A percentile compares a stretch with the other conserved stretches of the same genome.
Evolutionary conservation across 2,797 vertebrate genomes (phyloP).

Genomic region (Acanthurus lineatus): DNA sequence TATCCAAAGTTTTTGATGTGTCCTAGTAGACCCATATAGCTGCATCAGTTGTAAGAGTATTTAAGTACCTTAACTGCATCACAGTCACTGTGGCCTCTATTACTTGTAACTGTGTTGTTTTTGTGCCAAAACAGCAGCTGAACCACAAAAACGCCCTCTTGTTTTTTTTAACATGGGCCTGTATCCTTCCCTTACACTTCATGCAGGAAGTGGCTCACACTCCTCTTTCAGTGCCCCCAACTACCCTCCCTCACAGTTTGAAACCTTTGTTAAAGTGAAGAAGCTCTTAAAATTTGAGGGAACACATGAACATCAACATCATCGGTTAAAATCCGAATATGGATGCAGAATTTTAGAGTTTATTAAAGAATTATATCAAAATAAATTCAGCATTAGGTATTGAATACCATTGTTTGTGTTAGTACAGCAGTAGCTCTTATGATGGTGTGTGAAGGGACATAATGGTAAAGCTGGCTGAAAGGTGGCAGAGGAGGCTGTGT

Average conservation of each 20-base stretch:
- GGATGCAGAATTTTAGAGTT: not conserved
- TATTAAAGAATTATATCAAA: not conserved
- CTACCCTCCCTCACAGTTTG: not conserved
- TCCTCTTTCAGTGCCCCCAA: not conserved
- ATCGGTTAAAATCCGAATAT: not conserved
- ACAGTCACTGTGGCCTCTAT: too few relatives aligned
- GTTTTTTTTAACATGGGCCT: too few relatives aligned
- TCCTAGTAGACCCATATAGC: too few relatives aligned
- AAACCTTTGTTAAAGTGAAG: not conserved
- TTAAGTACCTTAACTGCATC: too few relatives aligned
- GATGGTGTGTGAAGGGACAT: not conserved
- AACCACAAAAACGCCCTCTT: too few relatives aligned
- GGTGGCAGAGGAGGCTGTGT: constrained; percentile 20
- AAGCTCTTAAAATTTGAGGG: not conserved
- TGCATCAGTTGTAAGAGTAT: too few relatives aligned
- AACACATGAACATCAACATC: not conserved
- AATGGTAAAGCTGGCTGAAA: constrained; percentile 11
- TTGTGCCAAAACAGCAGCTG: too few relatives aligned
- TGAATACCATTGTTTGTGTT: not conserved
- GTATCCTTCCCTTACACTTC: not conserved
- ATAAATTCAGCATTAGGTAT: too few relatives aligned
- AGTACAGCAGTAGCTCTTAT: not conserved
- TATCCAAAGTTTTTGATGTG: too few relatives aligned
- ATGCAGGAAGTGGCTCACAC: not conserved
- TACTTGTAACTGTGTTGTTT: too few relatives aligned